Conservation (phyloP, 2,113 vertebrate genomes). For the Heliornis fulica region DNA sequence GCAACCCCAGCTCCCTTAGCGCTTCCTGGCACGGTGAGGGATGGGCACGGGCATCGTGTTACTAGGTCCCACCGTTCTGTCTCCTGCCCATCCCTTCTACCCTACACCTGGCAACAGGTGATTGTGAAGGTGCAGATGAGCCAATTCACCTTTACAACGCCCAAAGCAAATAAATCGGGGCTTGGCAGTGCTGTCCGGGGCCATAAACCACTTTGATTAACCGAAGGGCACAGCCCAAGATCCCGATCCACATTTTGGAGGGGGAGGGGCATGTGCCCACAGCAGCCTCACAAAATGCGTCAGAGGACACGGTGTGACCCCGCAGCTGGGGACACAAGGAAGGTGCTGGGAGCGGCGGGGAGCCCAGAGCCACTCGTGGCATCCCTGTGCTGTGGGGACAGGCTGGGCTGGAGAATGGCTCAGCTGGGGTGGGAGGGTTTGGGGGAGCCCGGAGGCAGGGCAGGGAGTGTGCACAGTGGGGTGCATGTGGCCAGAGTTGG, state of each 20-base stretch:
- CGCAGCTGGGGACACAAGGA: neutral
- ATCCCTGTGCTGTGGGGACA: rapidly evolving
- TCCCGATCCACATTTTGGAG: rapidly evolving
- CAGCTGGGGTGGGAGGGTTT: too few relatives aligned
- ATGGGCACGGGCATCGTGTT: neutral
- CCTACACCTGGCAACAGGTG: neutral
- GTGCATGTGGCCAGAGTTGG: rapidly evolving
- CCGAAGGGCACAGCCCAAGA: neutral
- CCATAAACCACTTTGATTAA: neutral
- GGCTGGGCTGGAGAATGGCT: neutral
- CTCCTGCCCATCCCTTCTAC: neutral
- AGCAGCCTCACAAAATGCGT: neutral
- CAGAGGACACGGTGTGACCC: neutral
- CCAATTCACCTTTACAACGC: slow-evolving; percentile 29
- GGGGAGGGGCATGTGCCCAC: neutral
- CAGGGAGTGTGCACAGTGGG: too few relatives aligned
- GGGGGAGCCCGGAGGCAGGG: neutral
- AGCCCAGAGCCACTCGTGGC: rapidly evolving
- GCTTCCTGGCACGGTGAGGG: rapidly evolving
- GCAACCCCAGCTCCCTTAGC: slow-evolving; percentile 16
- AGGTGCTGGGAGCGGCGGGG: neutral
- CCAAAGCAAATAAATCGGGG: neutral
- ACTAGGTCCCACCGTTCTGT: neutral
- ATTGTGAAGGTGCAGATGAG: neutral
- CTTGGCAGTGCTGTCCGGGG: neutral